Conservation (phyloP, 2,888 invertebrate genomes). For the Dexiosoma caninum region DNA sequence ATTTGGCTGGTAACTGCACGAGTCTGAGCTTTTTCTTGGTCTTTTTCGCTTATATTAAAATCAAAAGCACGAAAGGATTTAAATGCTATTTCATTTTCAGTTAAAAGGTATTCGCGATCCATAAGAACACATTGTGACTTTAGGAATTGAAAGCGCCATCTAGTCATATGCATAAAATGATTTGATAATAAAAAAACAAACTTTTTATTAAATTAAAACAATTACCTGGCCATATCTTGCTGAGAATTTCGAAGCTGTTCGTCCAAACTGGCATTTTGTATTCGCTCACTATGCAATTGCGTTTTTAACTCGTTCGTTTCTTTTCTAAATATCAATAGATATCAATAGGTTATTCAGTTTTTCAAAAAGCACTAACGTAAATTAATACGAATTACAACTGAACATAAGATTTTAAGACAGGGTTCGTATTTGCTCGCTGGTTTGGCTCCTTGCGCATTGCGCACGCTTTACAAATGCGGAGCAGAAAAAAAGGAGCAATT, state of each 20-base stretch:
- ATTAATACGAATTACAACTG: constrained; percentile 13
- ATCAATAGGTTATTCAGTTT: constrained; percentile 35
- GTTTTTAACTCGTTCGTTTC: constrained; percentile 76
- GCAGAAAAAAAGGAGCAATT: not conserved
- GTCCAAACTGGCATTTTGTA: constrained; percentile 74
- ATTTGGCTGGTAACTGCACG: constrained; percentile 62
- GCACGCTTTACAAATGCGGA: constrained; percentile 2
- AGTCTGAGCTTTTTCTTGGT: constrained; percentile 69
- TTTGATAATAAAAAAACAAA: too few species aligned
- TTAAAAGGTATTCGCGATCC: constrained; percentile 74
- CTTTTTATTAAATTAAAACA: not conserved
- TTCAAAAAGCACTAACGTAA: constrained; percentile 3
- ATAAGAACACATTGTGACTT: constrained; percentile 75
- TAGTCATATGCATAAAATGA: constrained; percentile 58
- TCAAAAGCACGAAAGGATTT: constrained; percentile 70
- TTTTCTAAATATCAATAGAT: constrained; percentile 70
- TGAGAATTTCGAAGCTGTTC: constrained; percentile 73
- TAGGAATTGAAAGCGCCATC: constrained; percentile 77
- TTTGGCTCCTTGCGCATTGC: too few species aligned
- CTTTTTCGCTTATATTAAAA: constrained; percentile 68
- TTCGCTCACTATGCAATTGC: constrained; percentile 72
- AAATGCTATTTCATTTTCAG: constrained; percentile 73
- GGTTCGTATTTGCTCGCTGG: too few species aligned
- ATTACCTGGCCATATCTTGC: constrained; percentile 75
- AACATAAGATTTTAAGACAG: not conserved